Evolutionary conservation across 2,113 vertebrate genomes (phyloP).

Genomic region (Planiliza haematocheilus): DNA sequence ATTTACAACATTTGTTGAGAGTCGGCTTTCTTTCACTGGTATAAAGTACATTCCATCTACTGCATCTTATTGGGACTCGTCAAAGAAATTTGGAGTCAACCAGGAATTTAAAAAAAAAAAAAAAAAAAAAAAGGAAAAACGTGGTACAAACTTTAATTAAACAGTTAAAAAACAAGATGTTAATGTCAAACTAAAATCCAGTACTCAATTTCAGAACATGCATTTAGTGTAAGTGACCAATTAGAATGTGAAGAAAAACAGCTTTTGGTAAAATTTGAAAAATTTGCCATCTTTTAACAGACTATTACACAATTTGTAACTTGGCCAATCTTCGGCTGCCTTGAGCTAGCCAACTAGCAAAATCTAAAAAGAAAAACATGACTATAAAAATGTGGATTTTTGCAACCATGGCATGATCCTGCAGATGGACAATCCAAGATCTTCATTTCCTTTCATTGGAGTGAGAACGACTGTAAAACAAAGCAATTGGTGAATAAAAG

Average conservation of each 20-base stretch:
- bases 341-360: conserved; percentile 40
- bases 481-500: conserved; percentile 12
- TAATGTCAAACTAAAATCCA: conserved; percentile 47
- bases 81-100: conserved; percentile 3
- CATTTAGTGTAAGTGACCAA: conserved; percentile 3
- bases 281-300: conserved; percentile 78
- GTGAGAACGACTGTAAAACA: conserved; percentile 89
- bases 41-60: conserved; percentile 1
- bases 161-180: conserved; percentile 51
- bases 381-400: conserved; percentile 84
- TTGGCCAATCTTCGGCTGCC: conserved; percentile 25
- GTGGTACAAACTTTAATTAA: conserved; percentile 46
- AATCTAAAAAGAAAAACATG: conserved; percentile 68
- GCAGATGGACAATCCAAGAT: conserved; percentile 57
- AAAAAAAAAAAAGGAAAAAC: conserved; percentile 45
- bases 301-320: conserved; percentile 75
- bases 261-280: background rate
- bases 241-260: background rate
- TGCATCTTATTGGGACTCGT: conserved; percentile 19
- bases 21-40: conserved; percentile 6
- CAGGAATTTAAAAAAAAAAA: conserved; percentile 21
- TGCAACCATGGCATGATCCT: conserved; percentile 54
- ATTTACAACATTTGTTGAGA: conserved; percentile 30
- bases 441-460: conserved; percentile 93
- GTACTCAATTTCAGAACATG: conserved; percentile 57